phyloP scores from a whole-genome alignment of 2,888 invertebrate species.

The Oligia strigilis region DNA sequence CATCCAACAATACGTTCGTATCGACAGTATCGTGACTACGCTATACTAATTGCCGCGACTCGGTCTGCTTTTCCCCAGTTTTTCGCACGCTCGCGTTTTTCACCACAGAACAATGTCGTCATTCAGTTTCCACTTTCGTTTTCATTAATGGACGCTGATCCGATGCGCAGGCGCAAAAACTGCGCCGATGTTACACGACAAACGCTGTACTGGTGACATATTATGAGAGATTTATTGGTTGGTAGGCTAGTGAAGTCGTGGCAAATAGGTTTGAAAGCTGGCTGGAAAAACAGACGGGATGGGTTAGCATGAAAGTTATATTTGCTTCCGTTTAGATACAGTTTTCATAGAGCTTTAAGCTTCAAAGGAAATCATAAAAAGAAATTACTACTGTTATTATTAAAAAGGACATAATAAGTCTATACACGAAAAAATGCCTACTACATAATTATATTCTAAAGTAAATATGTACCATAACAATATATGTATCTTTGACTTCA shows the following conservation, averaged over 20 bases:
- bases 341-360: background rate
- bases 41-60: constrained; percentile 57
- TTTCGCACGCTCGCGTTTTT: constrained; percentile 80
- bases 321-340: background rate
- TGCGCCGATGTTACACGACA: constrained; percentile 59
- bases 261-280: background rate
- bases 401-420: background rate
- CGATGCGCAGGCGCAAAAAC: constrained; percentile 78
- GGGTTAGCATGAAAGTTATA: background rate
- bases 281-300: too few species aligned
- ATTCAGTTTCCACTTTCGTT: constrained; percentile 89
- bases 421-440: background rate
- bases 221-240: constrained; percentile 36
- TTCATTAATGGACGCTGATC: constrained; percentile 81
- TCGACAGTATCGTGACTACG: constrained; percentile 54
- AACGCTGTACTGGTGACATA: constrained; percentile 62
- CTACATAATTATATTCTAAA: background rate
- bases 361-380: background rate
- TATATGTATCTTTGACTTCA: background rate
- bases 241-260: background rate
- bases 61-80: constrained; percentile 72
- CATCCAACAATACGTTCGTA: background rate
- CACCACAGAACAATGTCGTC: constrained; percentile 86
- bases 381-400: background rate
- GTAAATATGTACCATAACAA: background rate